Conservation (phyloP, 2,888 invertebrate genomes). For the Cephonodes hylas region DNA sequence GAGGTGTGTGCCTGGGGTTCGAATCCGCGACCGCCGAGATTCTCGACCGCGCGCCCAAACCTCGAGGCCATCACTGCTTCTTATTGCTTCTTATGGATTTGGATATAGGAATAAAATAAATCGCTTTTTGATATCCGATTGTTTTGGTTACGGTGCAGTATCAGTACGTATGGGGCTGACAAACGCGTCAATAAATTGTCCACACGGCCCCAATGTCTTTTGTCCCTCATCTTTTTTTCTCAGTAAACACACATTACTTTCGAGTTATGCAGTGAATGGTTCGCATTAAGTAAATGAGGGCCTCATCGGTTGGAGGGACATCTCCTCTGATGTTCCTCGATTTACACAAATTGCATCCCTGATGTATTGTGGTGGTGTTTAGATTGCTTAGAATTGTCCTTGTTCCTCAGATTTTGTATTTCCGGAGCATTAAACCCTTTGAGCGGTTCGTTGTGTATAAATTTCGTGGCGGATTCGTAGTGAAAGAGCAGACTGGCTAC, state of each 20-base stretch:
- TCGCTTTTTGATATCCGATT: too few species aligned
- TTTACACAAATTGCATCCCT: constrained; percentile 16
- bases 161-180: neutral
- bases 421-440: neutral
- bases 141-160: too few species aligned
- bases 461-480: neutral
- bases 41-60: too few species aligned
- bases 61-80: too few species aligned
- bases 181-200: neutral
- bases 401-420: constrained; percentile 9
- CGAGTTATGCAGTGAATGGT: constrained; percentile 17
- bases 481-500: neutral
- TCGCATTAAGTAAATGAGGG: constrained; percentile 14
- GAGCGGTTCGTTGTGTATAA: neutral
- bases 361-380: constrained; percentile 15
- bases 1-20: too few species aligned
- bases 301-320: constrained; percentile 15
- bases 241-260: constrained; percentile 14
- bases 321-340: constrained; percentile 15
- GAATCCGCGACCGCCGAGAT: too few species aligned
- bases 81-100: too few species aligned
- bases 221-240: constrained; percentile 9
- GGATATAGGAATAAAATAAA: too few species aligned
- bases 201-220: neutral
- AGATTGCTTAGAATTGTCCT: constrained; percentile 6